Evolutionary conservation across 2,113 vertebrate species (phyloP).

Genomic region (Neolamprologus caudopunctatus): DNA sequence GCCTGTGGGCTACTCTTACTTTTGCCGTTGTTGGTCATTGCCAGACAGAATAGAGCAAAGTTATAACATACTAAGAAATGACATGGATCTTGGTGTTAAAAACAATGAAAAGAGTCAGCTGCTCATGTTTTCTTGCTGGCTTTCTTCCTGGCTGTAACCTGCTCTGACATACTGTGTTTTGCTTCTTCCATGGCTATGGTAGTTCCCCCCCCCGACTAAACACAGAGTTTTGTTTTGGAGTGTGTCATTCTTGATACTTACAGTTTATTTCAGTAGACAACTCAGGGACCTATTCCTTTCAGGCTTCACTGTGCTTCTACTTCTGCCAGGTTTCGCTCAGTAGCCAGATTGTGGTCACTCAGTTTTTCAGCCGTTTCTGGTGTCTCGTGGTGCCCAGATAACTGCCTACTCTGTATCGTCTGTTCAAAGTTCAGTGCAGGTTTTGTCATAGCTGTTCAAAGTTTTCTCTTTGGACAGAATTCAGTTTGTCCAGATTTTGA

Average conservation of each 20-base stretch:
- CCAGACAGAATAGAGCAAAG: background rate
- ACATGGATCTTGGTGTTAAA: background rate
- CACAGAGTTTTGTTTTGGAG: background rate
- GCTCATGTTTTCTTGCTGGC: background rate
- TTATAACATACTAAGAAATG: background rate
- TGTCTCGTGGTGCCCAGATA: background rate
- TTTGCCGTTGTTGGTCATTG: background rate
- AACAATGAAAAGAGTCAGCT: background rate
- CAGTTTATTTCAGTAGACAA: background rate
- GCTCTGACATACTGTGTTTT: background rate
- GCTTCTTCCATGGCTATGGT: background rate
- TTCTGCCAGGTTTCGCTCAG: background rate
- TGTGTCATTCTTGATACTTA: background rate
- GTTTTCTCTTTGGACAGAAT: background rate
- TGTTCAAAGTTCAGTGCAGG: background rate
- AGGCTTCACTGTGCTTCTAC: background rate
- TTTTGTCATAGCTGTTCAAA: background rate
- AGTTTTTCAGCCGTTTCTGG: background rate
- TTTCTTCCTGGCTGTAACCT: background rate
- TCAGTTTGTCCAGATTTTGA: background rate
- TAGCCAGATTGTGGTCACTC: background rate
- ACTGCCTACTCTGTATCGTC: background rate
- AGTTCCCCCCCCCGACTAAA: background rate
- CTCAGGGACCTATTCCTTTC: background rate
- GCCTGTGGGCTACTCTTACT: background rate